These are phyloP conservation scores for Drosophila pullipes DNA, from an alignment of 2,888 invertebrate species.

Conservation along the genomic window DNA sequence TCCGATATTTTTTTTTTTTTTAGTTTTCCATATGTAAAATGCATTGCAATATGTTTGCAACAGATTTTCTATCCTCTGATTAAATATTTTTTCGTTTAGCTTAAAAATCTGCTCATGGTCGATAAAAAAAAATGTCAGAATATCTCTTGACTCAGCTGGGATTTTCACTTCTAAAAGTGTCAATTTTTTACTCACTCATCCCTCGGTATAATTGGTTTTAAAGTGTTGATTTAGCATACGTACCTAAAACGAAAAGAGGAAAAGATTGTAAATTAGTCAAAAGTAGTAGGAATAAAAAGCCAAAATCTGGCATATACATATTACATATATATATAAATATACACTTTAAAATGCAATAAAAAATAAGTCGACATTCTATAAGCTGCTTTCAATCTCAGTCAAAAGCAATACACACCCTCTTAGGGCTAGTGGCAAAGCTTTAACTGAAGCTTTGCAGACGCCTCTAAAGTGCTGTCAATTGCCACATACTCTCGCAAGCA, in stretches of 20 bases:
- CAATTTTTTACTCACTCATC: constrained; percentile 4
- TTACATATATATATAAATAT: neutral
- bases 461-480: constrained; percentile 50
- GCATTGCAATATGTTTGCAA: neutral
- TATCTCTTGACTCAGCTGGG: neutral
- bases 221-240: constrained; percentile 46
- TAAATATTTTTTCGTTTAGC: neutral
- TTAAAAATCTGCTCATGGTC: neutral
- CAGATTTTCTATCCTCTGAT: neutral
- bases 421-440: constrained; percentile 17
- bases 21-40: neutral
- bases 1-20: neutral
- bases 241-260: constrained; percentile 64
- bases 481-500: constrained; percentile 15
- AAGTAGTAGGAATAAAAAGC: neutral
- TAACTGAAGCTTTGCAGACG: constrained; percentile 30
- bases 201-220: neutral
- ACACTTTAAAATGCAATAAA: constrained; percentile 55
- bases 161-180: neutral
- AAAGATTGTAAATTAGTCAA: constrained; percentile 43
- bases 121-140: neutral
- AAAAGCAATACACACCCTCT: constrained; percentile 11
- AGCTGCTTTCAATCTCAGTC: constrained; percentile 46
- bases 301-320: neutral
- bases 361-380: constrained; percentile 53